Base-by-base conservation (phyloP, 2,797 vertebrate species). In the Enteromius trimaculatus region DNA sequence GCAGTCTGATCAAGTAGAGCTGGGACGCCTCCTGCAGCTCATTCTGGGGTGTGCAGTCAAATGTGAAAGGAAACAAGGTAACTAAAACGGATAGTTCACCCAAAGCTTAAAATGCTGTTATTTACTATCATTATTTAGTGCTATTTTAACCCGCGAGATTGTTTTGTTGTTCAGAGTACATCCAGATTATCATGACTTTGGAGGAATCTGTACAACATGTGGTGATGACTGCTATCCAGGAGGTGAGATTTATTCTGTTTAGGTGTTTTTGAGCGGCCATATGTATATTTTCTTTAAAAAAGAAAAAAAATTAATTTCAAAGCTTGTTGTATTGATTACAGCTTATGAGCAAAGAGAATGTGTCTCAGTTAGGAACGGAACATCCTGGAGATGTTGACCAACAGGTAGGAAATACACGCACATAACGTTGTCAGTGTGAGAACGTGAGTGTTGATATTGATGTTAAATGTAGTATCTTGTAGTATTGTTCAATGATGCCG, bases 201-300 rank as follows among this genome's bases (percentile, higher is more conserved):
- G 98, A 99, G 88, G 98, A 99, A 84, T 98, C 98, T 79, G 98
- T 99, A 85, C 98, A 99, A 31, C 98, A 99, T 74, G 97, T 99
- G 87, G 97, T 99, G 77, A 99, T 99, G 98, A 97, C 97, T 70
- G 98, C 98, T 87, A 99, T 99, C 90, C 98, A 99, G 84, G 98
- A 99, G 96, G 98, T 98, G 86, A 92, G 92, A 89, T 77, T 51
- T 10, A 23, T 44, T 79, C 44, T 64, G 62, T 72, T 58, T 53
- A 66, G 34, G 53, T 34, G 13, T 74, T 8, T 51, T 62, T 26
- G 42, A 10, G 1, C 21, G n/a, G 9, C 26, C 42, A 69, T 60
- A 23, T 23, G 53, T 77, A 47, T 19, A 64, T 77, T 23, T 17
- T 47, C 31, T 47, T 8, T 31, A 3, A 17, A 81, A 42, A 39